Percentiles rank a stretch among this genome's conserved stretches.
Evolutionary conservation across 2,888 invertebrate genomes (phyloP).

Genomic region (Eilema griseolum): DNA sequence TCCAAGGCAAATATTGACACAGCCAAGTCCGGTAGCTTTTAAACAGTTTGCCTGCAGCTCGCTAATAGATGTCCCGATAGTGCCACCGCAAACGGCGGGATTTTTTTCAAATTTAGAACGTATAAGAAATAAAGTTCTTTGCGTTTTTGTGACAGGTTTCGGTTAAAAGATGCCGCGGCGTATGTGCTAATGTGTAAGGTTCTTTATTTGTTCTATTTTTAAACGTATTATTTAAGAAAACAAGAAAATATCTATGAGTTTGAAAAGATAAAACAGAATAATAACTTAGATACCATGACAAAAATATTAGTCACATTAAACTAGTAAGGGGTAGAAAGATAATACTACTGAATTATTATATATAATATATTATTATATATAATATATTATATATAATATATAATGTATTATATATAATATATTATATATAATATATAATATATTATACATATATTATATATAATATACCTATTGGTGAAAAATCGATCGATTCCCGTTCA

Average conservation of each 20-base stretch:
- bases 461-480: no score
- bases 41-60: constrained; percentile 74
- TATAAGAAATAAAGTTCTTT: constrained; percentile 40
- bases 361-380: no score
- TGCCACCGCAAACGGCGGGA: constrained; percentile 51
- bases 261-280: no score
- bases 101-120: constrained; percentile 59
- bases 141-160: constrained; percentile 39
- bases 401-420: no score
- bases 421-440: no score
- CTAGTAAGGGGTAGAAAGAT: no score
- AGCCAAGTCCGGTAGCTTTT: constrained; percentile 84
- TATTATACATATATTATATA: no score
- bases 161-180: constrained; percentile 40
- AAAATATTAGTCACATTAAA: neutral
- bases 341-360: no score
- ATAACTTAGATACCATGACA: no score
- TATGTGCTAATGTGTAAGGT: constrained; percentile 53
- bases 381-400: no score
- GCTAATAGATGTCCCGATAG: constrained; percentile 82
- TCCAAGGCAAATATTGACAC: constrained; percentile 73
- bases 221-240: neutral
- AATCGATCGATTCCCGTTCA: no score
- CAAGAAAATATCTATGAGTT: no score
- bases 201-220: constrained; percentile 43